Conservation (phyloP, 2,113 vertebrate species). For the Montifringilla adamsi region DNA sequence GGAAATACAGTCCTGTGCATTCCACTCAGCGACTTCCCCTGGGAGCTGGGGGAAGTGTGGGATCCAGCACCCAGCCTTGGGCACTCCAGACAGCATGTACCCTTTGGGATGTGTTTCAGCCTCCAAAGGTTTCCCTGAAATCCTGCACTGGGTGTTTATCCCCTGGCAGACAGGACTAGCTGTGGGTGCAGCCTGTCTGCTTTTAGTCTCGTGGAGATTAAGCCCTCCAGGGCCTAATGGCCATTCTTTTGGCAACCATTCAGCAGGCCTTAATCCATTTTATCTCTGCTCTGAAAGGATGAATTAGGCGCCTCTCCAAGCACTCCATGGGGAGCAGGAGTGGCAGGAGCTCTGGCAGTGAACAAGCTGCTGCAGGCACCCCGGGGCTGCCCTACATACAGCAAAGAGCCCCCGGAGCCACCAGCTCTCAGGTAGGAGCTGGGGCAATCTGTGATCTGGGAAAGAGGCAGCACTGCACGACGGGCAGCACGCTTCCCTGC, state of each 20-base stretch:
- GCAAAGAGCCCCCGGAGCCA: accelerated
- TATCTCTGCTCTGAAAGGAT: slow-evolving; percentile 36
- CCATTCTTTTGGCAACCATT: slow-evolving; percentile 24
- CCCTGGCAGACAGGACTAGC: slow-evolving; percentile 20
- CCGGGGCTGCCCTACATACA: background rate
- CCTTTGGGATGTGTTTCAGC: background rate
- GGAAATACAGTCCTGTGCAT: background rate
- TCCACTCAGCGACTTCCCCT: accelerated
- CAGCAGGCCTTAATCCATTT: slow-evolving; percentile 41
- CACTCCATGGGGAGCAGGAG: background rate
- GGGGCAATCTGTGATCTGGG: accelerated
- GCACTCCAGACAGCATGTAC: accelerated
- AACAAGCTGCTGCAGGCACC: background rate
- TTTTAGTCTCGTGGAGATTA: slow-evolving; percentile 52
- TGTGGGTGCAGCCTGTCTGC: background rate
- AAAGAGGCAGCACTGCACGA: background rate
- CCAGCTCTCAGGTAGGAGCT: accelerated
- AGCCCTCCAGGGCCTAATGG: slow-evolving; percentile 33
- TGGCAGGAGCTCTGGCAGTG: background rate
- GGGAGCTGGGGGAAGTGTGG: too few species aligned
- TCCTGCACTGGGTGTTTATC: background rate
- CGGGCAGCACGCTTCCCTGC: accelerated
- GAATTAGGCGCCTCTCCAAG: slow-evolving; percentile 23
- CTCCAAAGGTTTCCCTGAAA: background rate
- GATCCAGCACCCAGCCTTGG: background rate